Percentiles rank a stretch among this genome's conserved stretches.
phyloP scores from a whole-genome alignment of 2,113 vertebrate species.

The Toxotes jaculatrix region DNA sequence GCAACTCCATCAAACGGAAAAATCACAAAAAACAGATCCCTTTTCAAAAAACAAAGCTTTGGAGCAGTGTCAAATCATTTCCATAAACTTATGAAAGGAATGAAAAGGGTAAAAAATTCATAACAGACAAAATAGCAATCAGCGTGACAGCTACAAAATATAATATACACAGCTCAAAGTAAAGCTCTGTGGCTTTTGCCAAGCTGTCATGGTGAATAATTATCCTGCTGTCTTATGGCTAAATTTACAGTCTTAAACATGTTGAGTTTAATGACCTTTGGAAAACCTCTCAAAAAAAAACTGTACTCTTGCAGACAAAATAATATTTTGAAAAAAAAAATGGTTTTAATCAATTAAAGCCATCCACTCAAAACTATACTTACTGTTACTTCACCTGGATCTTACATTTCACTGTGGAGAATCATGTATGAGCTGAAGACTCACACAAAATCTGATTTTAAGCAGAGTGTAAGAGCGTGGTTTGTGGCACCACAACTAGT shows the following conservation, averaged over 20 bases:
- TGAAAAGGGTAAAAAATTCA: slow-evolving; percentile 23
- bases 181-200: slow-evolving; percentile 44
- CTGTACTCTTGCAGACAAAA: neutral
- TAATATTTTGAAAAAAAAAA: neutral
- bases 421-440: too few species aligned
- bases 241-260: slow-evolving; percentile 35
- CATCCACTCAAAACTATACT: too few species aligned
- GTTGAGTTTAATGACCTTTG: slow-evolving; percentile 34
- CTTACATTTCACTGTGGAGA: too few species aligned
- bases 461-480: too few species aligned
- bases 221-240: slow-evolving; percentile 30
- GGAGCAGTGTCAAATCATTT: slow-evolving; percentile 67
- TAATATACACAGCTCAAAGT: slow-evolving; percentile 54
- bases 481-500: too few species aligned
- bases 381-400: too few species aligned
- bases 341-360: too few species aligned
- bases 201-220: slow-evolving; percentile 66
- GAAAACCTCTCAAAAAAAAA: slow-evolving; percentile 1
- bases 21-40: slow-evolving; percentile 26
- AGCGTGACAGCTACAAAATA: slow-evolving; percentile 48
- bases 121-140: slow-evolving; percentile 50
- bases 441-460: too few species aligned
- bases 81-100: slow-evolving; percentile 51
- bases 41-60: slow-evolving; percentile 55
- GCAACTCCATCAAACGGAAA: slow-evolving; percentile 49